These are phyloP conservation scores for Odocoileus hemionus DNA, from an alignment of 2,113 vertebrate genomes.

Conservation along the genomic window DNA sequence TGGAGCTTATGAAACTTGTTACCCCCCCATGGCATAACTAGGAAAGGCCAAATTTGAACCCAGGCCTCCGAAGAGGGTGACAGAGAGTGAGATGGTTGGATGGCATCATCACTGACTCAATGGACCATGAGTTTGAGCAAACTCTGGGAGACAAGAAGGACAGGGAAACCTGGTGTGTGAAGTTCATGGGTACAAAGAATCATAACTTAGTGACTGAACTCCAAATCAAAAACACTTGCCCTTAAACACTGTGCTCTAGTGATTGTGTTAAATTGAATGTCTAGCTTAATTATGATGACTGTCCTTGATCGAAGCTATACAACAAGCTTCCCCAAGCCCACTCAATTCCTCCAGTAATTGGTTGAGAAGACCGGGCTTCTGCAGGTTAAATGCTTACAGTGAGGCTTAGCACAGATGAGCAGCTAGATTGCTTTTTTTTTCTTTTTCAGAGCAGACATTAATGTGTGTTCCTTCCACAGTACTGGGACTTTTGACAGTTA, in stretches of 20 bases:
- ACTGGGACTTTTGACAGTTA: neutral
- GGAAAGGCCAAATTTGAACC: neutral
- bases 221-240: neutral
- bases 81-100: neutral
- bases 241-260: neutral
- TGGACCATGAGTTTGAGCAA: neutral
- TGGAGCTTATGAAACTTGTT: neutral
- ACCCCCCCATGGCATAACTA: neutral
- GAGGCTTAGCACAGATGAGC: neutral
- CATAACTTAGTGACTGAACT: neutral
- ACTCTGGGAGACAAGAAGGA: neutral
- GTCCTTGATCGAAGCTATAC: neutral
- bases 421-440: neutral
- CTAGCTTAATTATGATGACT: neutral
- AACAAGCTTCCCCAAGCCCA: neutral
- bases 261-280: neutral
- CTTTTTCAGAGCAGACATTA: neutral
- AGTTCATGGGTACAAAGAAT: neutral
- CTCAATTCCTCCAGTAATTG: neutral
- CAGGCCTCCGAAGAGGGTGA: neutral
- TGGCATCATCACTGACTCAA: neutral
- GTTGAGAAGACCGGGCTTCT: neutral
- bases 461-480: neutral
- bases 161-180: neutral
- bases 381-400: neutral